Conservation (phyloP, 2,888 invertebrate species). For the Imbricaverruca yamaguchii region DNA sequence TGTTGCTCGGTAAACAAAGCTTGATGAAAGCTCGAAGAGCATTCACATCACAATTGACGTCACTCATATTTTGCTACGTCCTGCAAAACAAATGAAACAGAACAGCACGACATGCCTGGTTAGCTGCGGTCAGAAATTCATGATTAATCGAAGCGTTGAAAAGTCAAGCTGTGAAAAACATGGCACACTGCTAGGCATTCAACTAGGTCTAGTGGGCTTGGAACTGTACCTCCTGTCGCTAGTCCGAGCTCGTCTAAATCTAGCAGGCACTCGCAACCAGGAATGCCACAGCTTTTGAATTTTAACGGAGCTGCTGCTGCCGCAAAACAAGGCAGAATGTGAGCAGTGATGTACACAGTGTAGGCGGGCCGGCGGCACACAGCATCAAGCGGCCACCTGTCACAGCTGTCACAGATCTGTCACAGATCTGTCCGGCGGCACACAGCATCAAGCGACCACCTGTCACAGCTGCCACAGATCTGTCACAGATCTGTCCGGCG, state of each 20-base stretch:
- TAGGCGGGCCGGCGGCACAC: not conserved
- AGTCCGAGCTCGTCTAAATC: slow-evolving; percentile 8
- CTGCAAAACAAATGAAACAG: not conserved
- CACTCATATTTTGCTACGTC: not conserved
- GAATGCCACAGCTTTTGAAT: slow-evolving; percentile 14
- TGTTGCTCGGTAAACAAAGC: no score
- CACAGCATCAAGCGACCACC: no score
- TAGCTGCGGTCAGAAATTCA: not conserved
- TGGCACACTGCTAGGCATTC: not conserved
- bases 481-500: no score
- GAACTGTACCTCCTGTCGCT: not conserved
- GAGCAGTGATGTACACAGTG: not conserved
- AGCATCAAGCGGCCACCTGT: not conserved
- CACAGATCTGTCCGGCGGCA: no score
- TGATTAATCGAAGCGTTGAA: not conserved
- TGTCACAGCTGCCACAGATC: no score
- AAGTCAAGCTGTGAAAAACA: not conserved
- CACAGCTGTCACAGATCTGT: not conserved
- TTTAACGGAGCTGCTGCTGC: not conserved
- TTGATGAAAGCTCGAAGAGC: not conserved
- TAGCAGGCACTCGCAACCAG: slow-evolving; percentile 5
- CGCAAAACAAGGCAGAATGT: not conserved
- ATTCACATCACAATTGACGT: not conserved
- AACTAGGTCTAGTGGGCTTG: not conserved
- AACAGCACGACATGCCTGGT: not conserved